Conservation (phyloP, 64 coral and sea anemone species). For the Exaiptasia diaphana region DNA sequence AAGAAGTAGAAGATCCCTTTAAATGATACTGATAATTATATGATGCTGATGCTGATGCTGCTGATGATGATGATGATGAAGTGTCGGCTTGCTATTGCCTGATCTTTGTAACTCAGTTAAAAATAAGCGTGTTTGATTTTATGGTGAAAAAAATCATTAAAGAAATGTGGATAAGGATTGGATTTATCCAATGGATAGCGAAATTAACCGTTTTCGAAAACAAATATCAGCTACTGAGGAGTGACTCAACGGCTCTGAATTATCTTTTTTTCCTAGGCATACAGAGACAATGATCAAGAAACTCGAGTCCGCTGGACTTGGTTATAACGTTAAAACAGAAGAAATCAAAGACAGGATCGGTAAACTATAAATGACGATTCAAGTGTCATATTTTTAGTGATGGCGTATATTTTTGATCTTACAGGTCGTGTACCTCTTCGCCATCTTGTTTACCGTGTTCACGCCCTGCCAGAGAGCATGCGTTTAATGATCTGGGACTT, state of each 20-base stretch:
- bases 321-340: slow-evolving; percentile 51
- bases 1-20: no score
- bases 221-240: not conserved
- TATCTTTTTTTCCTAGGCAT: no score
- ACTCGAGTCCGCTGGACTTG: slow-evolving; percentile 71
- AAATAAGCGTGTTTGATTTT: not conserved
- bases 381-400: not conserved
- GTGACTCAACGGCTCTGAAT: not conserved
- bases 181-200: not conserved
- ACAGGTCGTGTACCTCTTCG: slow-evolving; percentile 63
- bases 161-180: not conserved
- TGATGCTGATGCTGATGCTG: no score
- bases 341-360: slow-evolving; percentile 51
- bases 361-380: not conserved
- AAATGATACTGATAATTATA: no score
- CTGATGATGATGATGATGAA: no score
- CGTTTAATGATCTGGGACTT: slow-evolving; percentile 70
- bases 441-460: slow-evolving; percentile 75
- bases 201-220: slow-evolving; percentile 2
- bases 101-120: not conserved
- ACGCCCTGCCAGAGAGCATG: slow-evolving; percentile 72
- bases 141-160: not conserved
- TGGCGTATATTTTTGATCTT: not conserved
- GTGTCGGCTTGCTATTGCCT: not conserved
- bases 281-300: slow-evolving; percentile 69